A percentile compares a stretch with the other conserved stretches of the same genome.
Evolutionary conservation across 2,113 vertebrate species (phyloP).

Genomic region (Donacobius atricapilla): DNA sequence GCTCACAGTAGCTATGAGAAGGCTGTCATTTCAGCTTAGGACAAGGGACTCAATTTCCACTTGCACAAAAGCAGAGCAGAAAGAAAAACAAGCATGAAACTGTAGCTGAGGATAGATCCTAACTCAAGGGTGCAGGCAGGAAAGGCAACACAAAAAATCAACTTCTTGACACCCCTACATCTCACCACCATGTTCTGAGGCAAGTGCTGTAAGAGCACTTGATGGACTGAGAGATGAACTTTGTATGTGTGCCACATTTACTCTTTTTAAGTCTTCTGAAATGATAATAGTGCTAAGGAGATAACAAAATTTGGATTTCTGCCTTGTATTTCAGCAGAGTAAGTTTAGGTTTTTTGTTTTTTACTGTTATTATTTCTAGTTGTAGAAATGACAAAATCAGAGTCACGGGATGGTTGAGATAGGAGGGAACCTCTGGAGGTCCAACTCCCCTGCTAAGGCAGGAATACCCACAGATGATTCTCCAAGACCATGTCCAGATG

Average conservation of each 20-base stretch:
- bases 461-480: background rate
- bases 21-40: background rate
- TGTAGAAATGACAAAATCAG: background rate
- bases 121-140: background rate
- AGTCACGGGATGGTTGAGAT: background rate
- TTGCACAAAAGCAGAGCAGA: background rate
- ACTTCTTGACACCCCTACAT: background rate
- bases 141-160: background rate
- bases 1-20: background rate
- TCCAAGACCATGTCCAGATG: background rate
- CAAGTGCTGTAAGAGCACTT: background rate
- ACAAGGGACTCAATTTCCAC: background rate
- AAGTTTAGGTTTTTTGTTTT: background rate
- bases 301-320: background rate
- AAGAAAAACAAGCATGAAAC: background rate
- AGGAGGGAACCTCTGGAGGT: background rate
- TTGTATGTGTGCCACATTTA: background rate
- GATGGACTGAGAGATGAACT: background rate
- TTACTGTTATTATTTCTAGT: background rate
- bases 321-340: background rate
- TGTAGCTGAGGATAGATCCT: background rate
- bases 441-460: background rate
- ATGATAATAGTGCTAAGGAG: background rate
- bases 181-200: fast-evolving
- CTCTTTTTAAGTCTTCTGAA: background rate